Conservation (phyloP, 2,888 invertebrate species). For the Tetragonula carbonaria region DNA sequence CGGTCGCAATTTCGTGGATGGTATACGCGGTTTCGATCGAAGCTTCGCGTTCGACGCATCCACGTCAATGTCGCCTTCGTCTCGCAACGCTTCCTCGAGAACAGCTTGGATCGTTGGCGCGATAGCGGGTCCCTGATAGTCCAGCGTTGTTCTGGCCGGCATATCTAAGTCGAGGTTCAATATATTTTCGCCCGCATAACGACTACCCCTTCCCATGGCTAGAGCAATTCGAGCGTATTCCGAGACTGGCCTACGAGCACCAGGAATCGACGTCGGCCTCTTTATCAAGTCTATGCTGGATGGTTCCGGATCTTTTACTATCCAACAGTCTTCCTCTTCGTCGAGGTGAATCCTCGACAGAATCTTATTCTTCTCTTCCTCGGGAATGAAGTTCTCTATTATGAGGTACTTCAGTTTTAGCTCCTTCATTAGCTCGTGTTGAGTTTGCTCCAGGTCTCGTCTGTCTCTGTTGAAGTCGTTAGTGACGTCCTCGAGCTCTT, state of each 20-base stretch:
- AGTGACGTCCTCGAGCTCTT: constrained; percentile 92
- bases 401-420: constrained; percentile 94
- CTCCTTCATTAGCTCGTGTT: constrained; percentile 96
- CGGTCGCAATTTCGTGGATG: constrained; percentile 78
- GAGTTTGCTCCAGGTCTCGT: constrained; percentile 95
- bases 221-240: constrained; percentile 86
- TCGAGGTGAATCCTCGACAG: constrained; percentile 91
- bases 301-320: constrained; percentile 83
- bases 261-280: constrained; percentile 88
- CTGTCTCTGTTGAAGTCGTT: constrained; percentile 96
- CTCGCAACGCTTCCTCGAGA: constrained; percentile 81
- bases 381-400: constrained; percentile 95
- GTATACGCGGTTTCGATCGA: constrained; percentile 76
- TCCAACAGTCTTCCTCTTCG: constrained; percentile 93
- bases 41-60: constrained; percentile 80
- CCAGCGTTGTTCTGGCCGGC: constrained; percentile 90
- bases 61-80: constrained; percentile 82
- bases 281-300: constrained; percentile 83
- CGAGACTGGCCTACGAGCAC: constrained; percentile 87
- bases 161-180: constrained; percentile 90
- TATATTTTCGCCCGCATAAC: constrained; percentile 88
- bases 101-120: constrained; percentile 89
- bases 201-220: constrained; percentile 84
- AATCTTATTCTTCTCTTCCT: constrained; percentile 91
- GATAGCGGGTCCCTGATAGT: constrained; percentile 89